A percentile compares a stretch with the other conserved stretches of the same genome.
phyloP scores from a whole-genome alignment of 1,140 invertebrate species.

The Uloborus diversus region DNA sequence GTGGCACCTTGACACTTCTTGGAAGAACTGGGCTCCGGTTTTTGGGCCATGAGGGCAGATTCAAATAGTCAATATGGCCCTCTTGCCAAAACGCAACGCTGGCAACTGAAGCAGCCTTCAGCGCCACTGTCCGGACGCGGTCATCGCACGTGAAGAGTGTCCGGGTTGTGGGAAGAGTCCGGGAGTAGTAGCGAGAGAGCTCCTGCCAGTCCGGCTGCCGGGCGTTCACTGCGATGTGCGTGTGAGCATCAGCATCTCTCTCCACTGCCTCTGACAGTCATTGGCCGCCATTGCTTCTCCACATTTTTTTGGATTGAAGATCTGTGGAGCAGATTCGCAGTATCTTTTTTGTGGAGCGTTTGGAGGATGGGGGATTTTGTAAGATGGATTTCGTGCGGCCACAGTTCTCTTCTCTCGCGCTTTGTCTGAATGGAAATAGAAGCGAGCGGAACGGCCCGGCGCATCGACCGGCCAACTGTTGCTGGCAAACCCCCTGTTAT shows the following conservation, averaged over 20 bases:
- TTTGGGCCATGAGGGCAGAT: slow-evolving; percentile 33
- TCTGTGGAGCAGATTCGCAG: background rate
- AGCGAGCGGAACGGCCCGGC: slow-evolving; percentile 1
- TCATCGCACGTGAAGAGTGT: background rate
- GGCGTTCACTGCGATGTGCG: slow-evolving; percentile 46
- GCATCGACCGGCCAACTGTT: slow-evolving; percentile 53
- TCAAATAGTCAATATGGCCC: slow-evolving; percentile 38
- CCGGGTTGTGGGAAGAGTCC: background rate
- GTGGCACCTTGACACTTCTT: slow-evolving; percentile 52
- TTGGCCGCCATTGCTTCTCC: slow-evolving; percentile 50
- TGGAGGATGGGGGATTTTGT: background rate
- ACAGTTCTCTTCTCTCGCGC: slow-evolving; percentile 1
- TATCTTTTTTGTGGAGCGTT: background rate
- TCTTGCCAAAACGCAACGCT: background rate
- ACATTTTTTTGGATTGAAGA: slow-evolving; percentile 30
- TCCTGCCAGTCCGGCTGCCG: slow-evolving; percentile 18
- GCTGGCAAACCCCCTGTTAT: slow-evolving; percentile 10
- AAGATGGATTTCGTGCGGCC: slow-evolving; percentile 20
- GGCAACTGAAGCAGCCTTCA: background rate
- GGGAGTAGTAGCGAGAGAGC: slow-evolving; percentile 2
- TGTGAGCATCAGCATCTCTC: slow-evolving; percentile 51
- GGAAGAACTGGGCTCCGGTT: slow-evolving; percentile 12
- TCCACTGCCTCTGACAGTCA: slow-evolving; percentile 45
- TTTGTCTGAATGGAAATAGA: background rate
- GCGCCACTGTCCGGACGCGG: background rate